Base-by-base conservation (phyloP, 2,888 invertebrate genomes). In the Troides helena region DNA sequence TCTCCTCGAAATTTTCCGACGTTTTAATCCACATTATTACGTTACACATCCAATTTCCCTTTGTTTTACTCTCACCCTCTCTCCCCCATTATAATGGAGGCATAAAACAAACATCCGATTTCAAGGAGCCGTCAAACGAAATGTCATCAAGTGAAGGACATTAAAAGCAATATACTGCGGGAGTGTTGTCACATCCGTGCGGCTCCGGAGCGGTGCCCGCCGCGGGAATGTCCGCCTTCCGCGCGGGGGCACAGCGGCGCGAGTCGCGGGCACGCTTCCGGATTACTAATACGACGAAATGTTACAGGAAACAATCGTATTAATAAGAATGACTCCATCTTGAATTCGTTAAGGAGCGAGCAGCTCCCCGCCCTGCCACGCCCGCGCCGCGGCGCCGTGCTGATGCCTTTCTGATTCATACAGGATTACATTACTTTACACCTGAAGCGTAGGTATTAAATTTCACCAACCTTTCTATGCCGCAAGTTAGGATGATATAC, bases 121-220 rank as follows among this genome's bases (percentile, higher is more conserved):
- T 69, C 56, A 25, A 69, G 59, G 56, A 61, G 56, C 65, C 65
- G 61, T 69, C 65, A 65, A 69, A 69, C 53, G 60, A 39, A 62
- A 68, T 59, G 63, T 63, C 68, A 68, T 64, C 68, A 60, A 64
- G 53, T 65, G 60, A 69, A 69, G 56, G 17, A 65, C 69, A 65
- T 69, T 69, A 65, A 60, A 68, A 68, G 63, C 59, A 64, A 68
- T 59, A 64, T 56, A 69, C 56, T 25, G 60, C 23, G 50, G 62
- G 59, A 62, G 65, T 23, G 36, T 39, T 65, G 65, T 64, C 64
- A 68, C 59, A 60, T 65, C 30, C 25, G 43, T 43, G 7, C 43
- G 23, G 18, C 65, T 65, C 18, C 57, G 12, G 21, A 46, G 25
- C 12, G 43, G 6, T 12, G 18, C 14, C 14, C 12, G 17, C n/a